Evolutionary conservation across 2,888 invertebrate species (phyloP).

Genomic region (Tachina fera): DNA sequence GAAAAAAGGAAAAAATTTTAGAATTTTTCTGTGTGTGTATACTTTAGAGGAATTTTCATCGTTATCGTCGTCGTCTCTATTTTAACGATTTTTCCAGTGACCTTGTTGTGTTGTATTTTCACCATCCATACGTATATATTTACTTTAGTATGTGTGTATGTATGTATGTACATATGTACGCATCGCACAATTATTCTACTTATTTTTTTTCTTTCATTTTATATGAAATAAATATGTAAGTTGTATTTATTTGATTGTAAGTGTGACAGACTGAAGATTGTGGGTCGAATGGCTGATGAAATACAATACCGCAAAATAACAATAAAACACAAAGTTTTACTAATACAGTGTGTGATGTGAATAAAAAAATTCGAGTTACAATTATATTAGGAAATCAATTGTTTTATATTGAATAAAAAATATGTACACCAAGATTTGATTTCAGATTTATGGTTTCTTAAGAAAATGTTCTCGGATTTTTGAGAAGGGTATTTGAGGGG

Average conservation of each 20-base stretch:
- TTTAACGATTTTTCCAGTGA: slow-evolving; percentile 83
- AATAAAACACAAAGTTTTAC: not conserved
- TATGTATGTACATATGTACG: not conserved
- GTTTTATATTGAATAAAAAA: too few species aligned
- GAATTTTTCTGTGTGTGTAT: slow-evolving; percentile 75
- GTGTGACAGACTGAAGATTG: slow-evolving; percentile 27
- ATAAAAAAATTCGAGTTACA: too few species aligned
- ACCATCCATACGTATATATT: slow-evolving; percentile 29
- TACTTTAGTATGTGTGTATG: slow-evolving; percentile 3
- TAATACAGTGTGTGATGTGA: slow-evolving; percentile 3
- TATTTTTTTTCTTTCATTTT: slow-evolving; percentile 35
- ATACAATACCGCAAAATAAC: slow-evolving; percentile 15
- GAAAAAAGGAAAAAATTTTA: slow-evolving; percentile 61
- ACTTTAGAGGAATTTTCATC: slow-evolving; percentile 72
- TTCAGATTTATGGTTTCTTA: too few species aligned
- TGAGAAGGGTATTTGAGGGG: too few species aligned
- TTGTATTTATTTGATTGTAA: not conserved
- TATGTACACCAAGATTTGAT: too few species aligned
- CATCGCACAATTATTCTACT: slow-evolving; percentile 11
- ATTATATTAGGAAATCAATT: too few species aligned
- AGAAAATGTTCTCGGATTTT: too few species aligned
- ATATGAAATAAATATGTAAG: slow-evolving; percentile 3
- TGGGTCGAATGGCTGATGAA: slow-evolving; percentile 50
- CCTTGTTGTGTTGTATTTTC: slow-evolving; percentile 81
- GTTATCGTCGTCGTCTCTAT: slow-evolving; percentile 71